A percentile compares a stretch with the other conserved stretches of the same genome.
Evolutionary conservation across 1,140 invertebrate species (phyloP).

Genomic region (Macrocentrus cingulum): DNA sequence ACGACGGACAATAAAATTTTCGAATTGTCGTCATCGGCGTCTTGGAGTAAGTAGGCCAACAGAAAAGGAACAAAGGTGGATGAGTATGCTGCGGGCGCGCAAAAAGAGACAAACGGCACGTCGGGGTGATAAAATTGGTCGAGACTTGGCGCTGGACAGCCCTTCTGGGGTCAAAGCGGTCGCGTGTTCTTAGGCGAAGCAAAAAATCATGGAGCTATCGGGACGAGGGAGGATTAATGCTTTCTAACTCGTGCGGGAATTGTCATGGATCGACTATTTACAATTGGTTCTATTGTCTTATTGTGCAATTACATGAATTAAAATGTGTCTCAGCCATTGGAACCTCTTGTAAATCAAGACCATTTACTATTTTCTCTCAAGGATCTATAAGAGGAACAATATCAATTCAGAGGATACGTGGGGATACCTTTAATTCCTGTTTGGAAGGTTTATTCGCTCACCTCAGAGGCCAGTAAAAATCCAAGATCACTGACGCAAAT

Average conservation of each 20-base stretch:
- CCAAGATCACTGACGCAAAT: too few relatives aligned
- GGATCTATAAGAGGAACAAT: too few relatives aligned
- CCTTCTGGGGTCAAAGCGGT: slow-evolving; percentile 11
- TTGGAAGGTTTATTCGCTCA: too few relatives aligned
- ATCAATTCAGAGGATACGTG: too few relatives aligned
- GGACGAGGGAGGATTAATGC: slow-evolving; percentile 12
- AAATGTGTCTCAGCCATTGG: too few relatives aligned
- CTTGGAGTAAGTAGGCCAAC: slow-evolving; percentile 8
- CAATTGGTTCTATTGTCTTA: neutral
- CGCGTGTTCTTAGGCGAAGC: slow-evolving; percentile 10
- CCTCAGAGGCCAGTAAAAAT: too few relatives aligned
- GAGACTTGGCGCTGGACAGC: slow-evolving; percentile 13
- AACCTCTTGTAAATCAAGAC: too few relatives aligned
- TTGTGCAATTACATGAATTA: too few relatives aligned
- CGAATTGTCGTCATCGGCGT: slow-evolving; percentile 1
- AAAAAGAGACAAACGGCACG: slow-evolving; percentile 19
- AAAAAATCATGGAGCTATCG: slow-evolving; percentile 17
- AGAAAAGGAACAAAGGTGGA: slow-evolving; percentile 3
- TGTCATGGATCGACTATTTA: slow-evolving; percentile 7
- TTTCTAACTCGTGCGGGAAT: neutral
- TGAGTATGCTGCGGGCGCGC: neutral
- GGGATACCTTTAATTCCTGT: too few relatives aligned
- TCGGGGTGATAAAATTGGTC: slow-evolving; percentile 18
- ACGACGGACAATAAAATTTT: slow-evolving; percentile 17
- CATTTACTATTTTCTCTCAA: too few relatives aligned